These are phyloP conservation scores for Drosophila dunni DNA, from an alignment of 1,140 invertebrate species.

Conservation along the genomic window DNA sequence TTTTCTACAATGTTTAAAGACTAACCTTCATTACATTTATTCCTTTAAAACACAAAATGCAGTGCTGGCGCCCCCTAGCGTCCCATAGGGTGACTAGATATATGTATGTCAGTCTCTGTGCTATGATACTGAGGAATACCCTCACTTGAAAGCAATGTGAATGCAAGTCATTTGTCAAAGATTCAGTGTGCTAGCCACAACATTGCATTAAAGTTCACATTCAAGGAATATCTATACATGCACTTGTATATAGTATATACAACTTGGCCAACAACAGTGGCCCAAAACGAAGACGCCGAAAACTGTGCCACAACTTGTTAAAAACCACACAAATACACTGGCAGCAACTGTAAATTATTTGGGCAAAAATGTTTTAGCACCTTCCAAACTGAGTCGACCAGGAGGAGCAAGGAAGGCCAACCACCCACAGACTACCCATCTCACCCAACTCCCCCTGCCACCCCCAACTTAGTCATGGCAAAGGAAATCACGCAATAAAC, in stretches of 20 bases:
- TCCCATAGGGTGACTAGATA: neutral
- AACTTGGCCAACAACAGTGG: constrained; percentile 14
- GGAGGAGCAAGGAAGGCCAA: neutral
- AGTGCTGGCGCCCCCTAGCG: neutral
- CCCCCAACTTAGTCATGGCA: constrained; percentile 55
- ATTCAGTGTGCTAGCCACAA: neutral
- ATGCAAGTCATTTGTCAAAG: neutral
- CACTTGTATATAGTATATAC: neutral
- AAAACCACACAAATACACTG: constrained; percentile 63
- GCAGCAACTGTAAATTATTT: constrained; percentile 71
- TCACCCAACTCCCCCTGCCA: constrained; percentile 6
- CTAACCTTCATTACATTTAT: too few species aligned
- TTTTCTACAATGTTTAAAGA: too few species aligned
- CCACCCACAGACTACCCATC: neutral
- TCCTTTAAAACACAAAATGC: too few species aligned
- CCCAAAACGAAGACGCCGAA: constrained; percentile 6
- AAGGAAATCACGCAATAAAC: constrained; percentile 83
- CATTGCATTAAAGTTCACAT: constrained; percentile 4
- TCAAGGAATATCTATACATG: neutral
- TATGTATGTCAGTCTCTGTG: neutral
- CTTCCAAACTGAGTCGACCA: constrained; percentile 27
- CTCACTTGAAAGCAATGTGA: neutral
- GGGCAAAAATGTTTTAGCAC: constrained; percentile 63
- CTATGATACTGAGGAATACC: neutral
- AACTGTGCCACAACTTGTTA: constrained; percentile 57